phyloP scores from a whole-genome alignment of 2,888 invertebrate species.

The Cremastinae sp. region DNA sequence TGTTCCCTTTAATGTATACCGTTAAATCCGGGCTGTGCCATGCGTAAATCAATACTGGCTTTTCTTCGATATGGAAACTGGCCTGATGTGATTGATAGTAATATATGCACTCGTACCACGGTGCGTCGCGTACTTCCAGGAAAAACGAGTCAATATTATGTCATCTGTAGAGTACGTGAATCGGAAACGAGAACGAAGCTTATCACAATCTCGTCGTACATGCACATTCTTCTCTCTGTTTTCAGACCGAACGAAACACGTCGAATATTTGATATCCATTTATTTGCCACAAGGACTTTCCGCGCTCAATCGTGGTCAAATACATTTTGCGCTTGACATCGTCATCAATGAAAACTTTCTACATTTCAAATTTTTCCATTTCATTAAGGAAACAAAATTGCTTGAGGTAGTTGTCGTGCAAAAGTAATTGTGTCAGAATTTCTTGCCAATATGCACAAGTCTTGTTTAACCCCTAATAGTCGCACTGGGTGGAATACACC shows the following conservation, averaged over 20 bases:
- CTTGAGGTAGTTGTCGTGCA: no score
- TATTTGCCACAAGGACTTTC: constrained; percentile 69
- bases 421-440: no score
- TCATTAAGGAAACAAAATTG: no score
- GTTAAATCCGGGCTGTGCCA: no score
- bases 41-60: background rate
- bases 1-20: constrained; percentile 30
- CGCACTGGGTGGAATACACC: no score
- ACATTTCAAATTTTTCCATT: no score
- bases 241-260: constrained; percentile 64
- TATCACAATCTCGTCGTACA: constrained; percentile 73
- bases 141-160: constrained; percentile 26
- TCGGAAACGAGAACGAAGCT: constrained; percentile 62
- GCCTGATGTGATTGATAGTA: constrained; percentile 28
- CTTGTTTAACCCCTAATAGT: no score
- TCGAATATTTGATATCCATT: constrained; percentile 73
- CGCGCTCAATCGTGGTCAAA: no score
- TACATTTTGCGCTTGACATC: no score
- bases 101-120: constrained; percentile 28
- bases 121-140: constrained; percentile 14
- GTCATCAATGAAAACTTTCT: no score
- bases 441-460: no score
- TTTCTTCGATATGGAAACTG: constrained; percentile 41
- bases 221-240: constrained; percentile 68
- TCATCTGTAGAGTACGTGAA: constrained; percentile 60